These are phyloP conservation scores for Spea bombifrons DNA, from an alignment of 2,113 vertebrate species.

Conservation along the genomic window DNA sequence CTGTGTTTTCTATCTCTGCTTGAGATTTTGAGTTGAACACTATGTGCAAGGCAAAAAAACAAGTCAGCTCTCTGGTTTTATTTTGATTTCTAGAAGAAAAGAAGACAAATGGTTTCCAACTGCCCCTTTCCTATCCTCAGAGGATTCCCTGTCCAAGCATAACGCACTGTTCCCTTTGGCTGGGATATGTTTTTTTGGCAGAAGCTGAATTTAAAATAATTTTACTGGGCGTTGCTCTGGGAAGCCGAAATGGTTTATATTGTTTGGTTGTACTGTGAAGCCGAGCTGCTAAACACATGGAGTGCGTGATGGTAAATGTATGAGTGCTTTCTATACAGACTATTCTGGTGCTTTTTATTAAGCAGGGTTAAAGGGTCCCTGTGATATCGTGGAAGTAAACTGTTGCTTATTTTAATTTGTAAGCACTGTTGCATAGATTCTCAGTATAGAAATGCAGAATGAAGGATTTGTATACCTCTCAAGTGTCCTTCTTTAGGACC, in stretches of 20 bases:
- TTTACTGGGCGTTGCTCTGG: constrained; percentile 33
- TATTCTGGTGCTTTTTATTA: neutral
- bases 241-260: constrained; percentile 7
- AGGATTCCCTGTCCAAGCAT: neutral
- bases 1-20: constrained; percentile 1
- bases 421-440: too few species aligned
- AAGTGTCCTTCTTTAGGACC: too few species aligned
- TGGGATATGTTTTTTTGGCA: neutral
- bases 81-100: constrained; percentile 9
- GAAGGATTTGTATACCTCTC: too few species aligned
- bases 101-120: constrained; percentile 6
- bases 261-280: constrained; percentile 15
- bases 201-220: constrained; percentile 10
- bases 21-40: neutral
- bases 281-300: neutral
- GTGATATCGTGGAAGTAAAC: neutral
- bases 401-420: too few species aligned
- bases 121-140: neutral
- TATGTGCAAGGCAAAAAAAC: neutral
- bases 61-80: constrained; percentile 8
- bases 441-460: too few species aligned
- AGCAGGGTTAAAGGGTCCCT: too few species aligned
- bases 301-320: constrained; percentile 13
- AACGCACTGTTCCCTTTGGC: neutral
- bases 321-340: constrained; percentile 21